Conservation (phyloP, 2,888 invertebrate species). For the Drosophila flavopinicola region DNA sequence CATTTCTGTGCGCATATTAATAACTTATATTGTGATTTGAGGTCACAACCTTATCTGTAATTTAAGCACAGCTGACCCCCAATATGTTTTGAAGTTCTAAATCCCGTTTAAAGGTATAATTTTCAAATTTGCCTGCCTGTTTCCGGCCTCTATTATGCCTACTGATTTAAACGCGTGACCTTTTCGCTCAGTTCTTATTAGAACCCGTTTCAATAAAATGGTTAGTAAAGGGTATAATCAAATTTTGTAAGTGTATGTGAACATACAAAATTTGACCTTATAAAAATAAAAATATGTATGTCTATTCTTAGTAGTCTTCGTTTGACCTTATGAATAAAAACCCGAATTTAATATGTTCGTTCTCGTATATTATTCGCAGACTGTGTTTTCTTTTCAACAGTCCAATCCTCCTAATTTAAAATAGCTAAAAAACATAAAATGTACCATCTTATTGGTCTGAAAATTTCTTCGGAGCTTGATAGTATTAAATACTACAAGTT, state of each 20-base stretch:
- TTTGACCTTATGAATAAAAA: not conserved
- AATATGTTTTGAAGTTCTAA: not conserved
- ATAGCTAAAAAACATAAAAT: too few relatives aligned
- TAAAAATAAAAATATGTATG: not conserved
- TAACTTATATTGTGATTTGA: conserved; percentile 4
- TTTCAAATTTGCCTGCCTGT: conserved; percentile 2
- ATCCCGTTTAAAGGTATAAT: conserved; percentile 3
- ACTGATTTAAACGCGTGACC: conserved; percentile 34
- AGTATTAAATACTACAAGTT: too few relatives aligned
- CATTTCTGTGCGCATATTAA: conserved; percentile 9
- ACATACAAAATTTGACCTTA: not conserved
- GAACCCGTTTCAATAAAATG: conserved; percentile 6
- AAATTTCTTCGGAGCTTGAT: too few relatives aligned
- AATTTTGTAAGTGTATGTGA: conserved; percentile 10
- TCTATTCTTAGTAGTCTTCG: not conserved
- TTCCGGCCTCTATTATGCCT: conserved; percentile 33
- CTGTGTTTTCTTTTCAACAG: too few relatives aligned
- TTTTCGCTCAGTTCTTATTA: conserved; percentile 23
- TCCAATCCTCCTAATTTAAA: too few relatives aligned
- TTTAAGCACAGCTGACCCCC: too few relatives aligned
- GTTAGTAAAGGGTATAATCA: not conserved
- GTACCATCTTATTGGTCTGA: too few relatives aligned
- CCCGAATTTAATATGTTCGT: too few relatives aligned
- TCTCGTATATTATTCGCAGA: too few relatives aligned
- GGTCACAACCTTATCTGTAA: conserved; percentile 5